Conservation (phyloP, 92 coral and sea anemone species). For the Pocillopora meandrina region DNA sequence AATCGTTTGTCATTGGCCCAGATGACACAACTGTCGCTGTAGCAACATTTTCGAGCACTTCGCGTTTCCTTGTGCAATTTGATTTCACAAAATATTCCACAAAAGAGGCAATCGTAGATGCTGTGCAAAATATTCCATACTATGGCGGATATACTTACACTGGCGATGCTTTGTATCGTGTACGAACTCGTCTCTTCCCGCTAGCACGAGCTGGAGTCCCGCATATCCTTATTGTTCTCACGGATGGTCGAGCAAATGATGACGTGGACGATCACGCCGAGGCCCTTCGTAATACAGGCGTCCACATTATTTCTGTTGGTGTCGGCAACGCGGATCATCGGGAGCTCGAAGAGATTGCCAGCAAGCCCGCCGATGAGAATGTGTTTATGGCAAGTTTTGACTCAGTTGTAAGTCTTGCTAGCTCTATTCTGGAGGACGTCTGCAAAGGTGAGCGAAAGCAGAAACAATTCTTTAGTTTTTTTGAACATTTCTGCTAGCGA, state of each 20-base stretch:
- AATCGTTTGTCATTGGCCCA: constrained; percentile 5
- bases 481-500: no score
- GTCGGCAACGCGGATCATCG: constrained; percentile 28
- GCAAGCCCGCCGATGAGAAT: constrained; percentile 25
- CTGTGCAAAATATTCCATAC: constrained; percentile 10
- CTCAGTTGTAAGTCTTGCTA: constrained; percentile 11
- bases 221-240: constrained; percentile 31
- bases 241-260: constrained; percentile 39
- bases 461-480: no score
- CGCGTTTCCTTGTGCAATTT: neutral
- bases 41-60: constrained; percentile 1
- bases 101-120: neutral
- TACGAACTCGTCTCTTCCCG: neutral
- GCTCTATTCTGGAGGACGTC: constrained; percentile 29
- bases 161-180: constrained; percentile 5
- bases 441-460: constrained; percentile 20
- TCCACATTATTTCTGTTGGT: constrained; percentile 46
- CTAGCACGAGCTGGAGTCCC: constrained; percentile 12
- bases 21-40: constrained; percentile 26
- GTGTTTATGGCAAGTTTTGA: constrained; percentile 22
- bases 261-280: constrained; percentile 2
- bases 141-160: constrained; percentile 9
- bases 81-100: constrained; percentile 10
- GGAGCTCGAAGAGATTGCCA: constrained; percentile 31
- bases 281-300: constrained; percentile 33